Base-by-base conservation (phyloP, 2,888 invertebrate genomes). In the Subacronicta megacephala region DNA sequence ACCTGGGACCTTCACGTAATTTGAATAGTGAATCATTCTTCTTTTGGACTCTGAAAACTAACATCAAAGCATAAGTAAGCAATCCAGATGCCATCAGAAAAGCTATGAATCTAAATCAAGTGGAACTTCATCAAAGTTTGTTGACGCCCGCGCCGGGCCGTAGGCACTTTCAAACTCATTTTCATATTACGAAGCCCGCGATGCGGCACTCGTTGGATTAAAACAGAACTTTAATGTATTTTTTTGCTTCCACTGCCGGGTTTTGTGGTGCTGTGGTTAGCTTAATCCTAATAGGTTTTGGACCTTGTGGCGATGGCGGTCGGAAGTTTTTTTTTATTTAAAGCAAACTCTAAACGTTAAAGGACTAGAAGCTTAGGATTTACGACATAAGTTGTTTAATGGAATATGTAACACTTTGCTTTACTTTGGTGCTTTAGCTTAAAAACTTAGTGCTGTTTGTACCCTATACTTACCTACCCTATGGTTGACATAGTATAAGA, bases 91-190 rank as follows among this genome's bases (percentile, higher is more conserved):
- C 80, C 81, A 84, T 84, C 85, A 86, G 84, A 84, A 85, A 89
- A 86, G 87, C 90, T 86, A 91, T 90, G 90, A 92, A 91, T 90
- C 85, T 89, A 90, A 90, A 90, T 90, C 87, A 88, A 87, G 87
- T 75, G 81, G 81, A 83, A 83, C 78, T 85, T 90, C 86, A 90
- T 90, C 90, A 89, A 90, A 92, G 87, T 90, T 91, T 75, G 83
- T 73, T 77, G 84, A 81, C 81, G 81, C 76, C 73, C 73, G 69
- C 78, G 31, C 31, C 31, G 33, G 36, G 26, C 82, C 79, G 81
- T 72, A 76, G 87, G 85, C 88, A 78, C 83, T 90, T 85, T 73
- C 78, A 75, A 89, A 89, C 89, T 90, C 87, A 90, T 90, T 90
- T 90, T 89, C 88, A 89, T 90, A 90, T 86, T 86, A 84, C 83